phyloP scores from a whole-genome alignment of 2,888 invertebrate genomes.

The Pemphredon lugubris region DNA sequence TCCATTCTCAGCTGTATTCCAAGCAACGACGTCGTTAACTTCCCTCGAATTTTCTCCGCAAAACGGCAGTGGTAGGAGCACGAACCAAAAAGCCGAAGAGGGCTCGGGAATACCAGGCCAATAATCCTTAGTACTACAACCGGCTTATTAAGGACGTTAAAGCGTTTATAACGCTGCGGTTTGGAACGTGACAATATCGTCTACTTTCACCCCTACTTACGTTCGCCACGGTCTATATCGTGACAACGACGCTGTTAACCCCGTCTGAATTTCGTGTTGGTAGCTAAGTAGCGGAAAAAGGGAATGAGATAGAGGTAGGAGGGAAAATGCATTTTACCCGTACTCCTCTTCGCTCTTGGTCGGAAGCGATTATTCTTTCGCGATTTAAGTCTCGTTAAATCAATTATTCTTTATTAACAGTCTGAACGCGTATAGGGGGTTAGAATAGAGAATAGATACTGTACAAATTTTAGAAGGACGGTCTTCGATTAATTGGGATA shows the following conservation, averaged over 20 bases:
- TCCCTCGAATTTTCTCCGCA: slow-evolving; percentile 42
- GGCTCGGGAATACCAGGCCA: slow-evolving; percentile 31
- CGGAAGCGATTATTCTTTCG: too few relatives aligned
- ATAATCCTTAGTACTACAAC: slow-evolving; percentile 55
- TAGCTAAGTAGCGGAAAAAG: slow-evolving; percentile 37
- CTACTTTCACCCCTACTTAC: slow-evolving; percentile 42
- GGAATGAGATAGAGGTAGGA: slow-evolving; percentile 42
- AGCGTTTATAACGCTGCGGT: slow-evolving; percentile 48
- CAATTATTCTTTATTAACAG: too few relatives aligned
- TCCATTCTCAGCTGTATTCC: slow-evolving; percentile 36
- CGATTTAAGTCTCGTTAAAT: too few relatives aligned
- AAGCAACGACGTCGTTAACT: slow-evolving; percentile 53
- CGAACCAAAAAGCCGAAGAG: slow-evolving; percentile 35
- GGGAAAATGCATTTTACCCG: slow-evolving; percentile 11
- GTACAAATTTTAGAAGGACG: too few relatives aligned
- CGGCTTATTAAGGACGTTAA: slow-evolving; percentile 53
- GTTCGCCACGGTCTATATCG: slow-evolving; percentile 29
- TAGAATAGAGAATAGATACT: too few relatives aligned
- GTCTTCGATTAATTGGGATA: too few relatives aligned
- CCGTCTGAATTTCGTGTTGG: slow-evolving; percentile 44
- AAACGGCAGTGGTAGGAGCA: slow-evolving; percentile 20
- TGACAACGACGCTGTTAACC: slow-evolving; percentile 64
- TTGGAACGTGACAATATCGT: slow-evolving; percentile 48
- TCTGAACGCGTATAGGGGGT: too few relatives aligned
- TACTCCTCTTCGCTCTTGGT: too few relatives aligned